Percentiles rank a stretch among this genome's conserved stretches.
Conservation (phyloP, 2,113 vertebrate genomes). For the Mustela nigripes region DNA sequence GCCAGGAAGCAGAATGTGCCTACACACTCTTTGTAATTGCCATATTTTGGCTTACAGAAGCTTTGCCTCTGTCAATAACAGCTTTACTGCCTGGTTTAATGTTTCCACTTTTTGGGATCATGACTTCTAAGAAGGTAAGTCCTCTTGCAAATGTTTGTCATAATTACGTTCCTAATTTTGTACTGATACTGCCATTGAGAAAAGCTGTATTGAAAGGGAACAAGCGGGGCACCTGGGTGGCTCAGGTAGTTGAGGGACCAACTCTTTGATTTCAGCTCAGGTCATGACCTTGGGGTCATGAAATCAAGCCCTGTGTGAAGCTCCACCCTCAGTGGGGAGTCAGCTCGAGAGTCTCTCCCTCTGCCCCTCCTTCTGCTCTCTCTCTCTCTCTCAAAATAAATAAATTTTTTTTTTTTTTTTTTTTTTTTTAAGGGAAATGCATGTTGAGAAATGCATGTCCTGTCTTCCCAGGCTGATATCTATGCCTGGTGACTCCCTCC, state of each 20-base stretch:
- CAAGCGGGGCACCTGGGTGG: background rate
- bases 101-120: slow-evolving; percentile 94
- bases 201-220: background rate
- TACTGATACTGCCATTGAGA: background rate
- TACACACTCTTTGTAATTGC: slow-evolving; percentile 93
- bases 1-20: slow-evolving; percentile 94
- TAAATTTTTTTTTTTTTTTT: too few relatives aligned
- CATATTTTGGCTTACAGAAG: slow-evolving; percentile 94
- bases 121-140: slow-evolving; percentile 91
- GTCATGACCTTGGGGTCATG: background rate
- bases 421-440: background rate
- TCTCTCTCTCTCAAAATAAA: background rate
- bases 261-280: background rate
- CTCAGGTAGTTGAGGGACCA: background rate
- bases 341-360: background rate
- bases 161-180: background rate
- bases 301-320: background rate
- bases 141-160: background rate
- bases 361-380: background rate
- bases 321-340: background rate
- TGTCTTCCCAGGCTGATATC: background rate
- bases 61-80: slow-evolving; percentile 92
- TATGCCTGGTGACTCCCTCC: background rate
- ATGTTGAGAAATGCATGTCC: background rate
- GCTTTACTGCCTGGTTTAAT: slow-evolving; percentile 94